phyloP scores from a whole-genome alignment of 2,797 vertebrate species.

The Todus mexicanus region DNA sequence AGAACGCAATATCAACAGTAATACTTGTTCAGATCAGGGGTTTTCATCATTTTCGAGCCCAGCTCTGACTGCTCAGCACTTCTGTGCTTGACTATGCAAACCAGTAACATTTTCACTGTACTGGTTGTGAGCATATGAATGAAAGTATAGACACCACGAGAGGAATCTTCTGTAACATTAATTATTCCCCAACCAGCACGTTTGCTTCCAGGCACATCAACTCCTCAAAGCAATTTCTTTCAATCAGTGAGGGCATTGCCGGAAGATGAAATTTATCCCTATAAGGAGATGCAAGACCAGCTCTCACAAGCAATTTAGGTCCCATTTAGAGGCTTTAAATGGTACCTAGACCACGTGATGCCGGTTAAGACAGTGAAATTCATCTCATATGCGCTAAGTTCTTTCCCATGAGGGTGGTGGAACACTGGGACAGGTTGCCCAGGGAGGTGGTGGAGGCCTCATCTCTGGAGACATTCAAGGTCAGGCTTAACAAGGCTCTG shows the following conservation, averaged over 20 bases:
- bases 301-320: not conserved
- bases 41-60: not conserved
- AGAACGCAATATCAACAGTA: not conserved
- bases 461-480: no score
- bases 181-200: not conserved
- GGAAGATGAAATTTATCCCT: not conserved
- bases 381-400: not conserved
- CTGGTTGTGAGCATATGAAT: not conserved
- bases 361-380: not conserved
- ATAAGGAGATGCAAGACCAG: not conserved
- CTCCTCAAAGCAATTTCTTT: conserved; percentile 24
- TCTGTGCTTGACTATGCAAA: not conserved
- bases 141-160: not conserved
- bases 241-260: not conserved
- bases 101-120: not conserved
- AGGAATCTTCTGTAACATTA: not conserved
- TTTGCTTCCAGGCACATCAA: not conserved
- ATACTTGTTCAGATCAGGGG: not conserved
- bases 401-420: no score
- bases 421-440: no score
- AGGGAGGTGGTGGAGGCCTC: no score
- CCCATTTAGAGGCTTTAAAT: not conserved
- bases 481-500: no score
- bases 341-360: not conserved
- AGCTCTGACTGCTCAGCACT: not conserved